Evolutionary conservation across 2,888 invertebrate genomes (phyloP), one percentile per base, ranked within the genome.

Genomic region (Phlogophora meticulosa): DNA sequence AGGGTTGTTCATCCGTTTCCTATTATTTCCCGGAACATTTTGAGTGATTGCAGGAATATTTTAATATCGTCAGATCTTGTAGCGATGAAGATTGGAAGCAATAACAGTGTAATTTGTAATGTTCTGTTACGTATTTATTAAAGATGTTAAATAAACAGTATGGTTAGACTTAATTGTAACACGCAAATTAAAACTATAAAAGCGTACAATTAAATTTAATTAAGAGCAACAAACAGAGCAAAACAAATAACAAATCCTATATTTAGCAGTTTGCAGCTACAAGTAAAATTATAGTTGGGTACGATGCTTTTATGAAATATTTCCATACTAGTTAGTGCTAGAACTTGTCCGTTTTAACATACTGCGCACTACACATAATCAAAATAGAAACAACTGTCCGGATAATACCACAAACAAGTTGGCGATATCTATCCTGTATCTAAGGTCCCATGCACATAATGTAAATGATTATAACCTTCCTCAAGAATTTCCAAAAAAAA

Each of bases 1-100:
- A 86, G 85, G 85, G 85, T 85, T 90, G 88, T 91, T 87, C 87
- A 89, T 88, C 85, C 85, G 77, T 87, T 89, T 88, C 88, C 88
- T 86, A 85, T 88, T 89, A 88, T 88, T 86, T 82, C 75, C 62
- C 65, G 81, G 65, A 80, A 89, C 87, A 87, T 88, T 86, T 81
- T 77, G 85, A 84, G 77, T 81, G 85, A 84, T 87, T 70, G 66
- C 53, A 65, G 42, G 24, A 56, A 68, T 67, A 62, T 76, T 72
- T 40, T 61, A 68, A 78, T 72, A 43, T 59, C 57, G 60, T 64
- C 46, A 51, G 49, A 69, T 59, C 48, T 65, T 51, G 15, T 20
- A 17, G n/a, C 46, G 45, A 46, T 53, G 51, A 57, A 65, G 17
- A 75, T 48, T 53, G 51, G 22, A 48, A 57, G 75, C 22, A 71